These are phyloP conservation scores for Neostethus bicornis DNA, from an alignment of 2,797 vertebrate genomes.

Conservation along the genomic window DNA sequence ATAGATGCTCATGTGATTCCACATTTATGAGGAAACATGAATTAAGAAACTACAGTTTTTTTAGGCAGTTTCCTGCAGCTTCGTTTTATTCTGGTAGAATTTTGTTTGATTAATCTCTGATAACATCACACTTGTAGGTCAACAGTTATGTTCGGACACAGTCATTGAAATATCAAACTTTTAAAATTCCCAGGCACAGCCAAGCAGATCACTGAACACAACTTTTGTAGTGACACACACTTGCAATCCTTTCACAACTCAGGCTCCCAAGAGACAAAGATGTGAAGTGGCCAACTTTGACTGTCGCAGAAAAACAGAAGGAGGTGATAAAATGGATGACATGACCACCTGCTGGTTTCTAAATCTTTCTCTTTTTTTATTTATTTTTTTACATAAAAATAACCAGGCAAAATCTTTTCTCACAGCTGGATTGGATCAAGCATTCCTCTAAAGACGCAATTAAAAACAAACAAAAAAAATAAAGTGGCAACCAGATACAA, in stretches of 20 bases:
- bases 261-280: conserved; percentile 14
- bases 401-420: not conserved
- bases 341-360: conserved; percentile 35
- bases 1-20: no score
- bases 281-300: conserved; percentile 12
- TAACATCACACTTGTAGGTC: no score
- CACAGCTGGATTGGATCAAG: not conserved
- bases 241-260: conserved; percentile 9
- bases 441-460: conserved; percentile 32
- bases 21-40: no score
- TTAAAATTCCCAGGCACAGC: conserved; percentile 24
- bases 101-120: no score
- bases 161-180: no score
- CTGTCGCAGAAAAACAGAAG: conserved; percentile 20
- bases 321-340: conserved; percentile 43
- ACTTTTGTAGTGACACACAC: conserved; percentile 9
- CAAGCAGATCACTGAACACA: conserved; percentile 16
- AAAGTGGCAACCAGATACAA: not conserved
- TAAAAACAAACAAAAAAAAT: conserved; percentile 29
- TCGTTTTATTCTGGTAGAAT: no score
- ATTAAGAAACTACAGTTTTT: no score
- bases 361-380: not conserved
- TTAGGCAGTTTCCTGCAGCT: no score
- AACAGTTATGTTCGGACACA: no score
- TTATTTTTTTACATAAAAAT: conserved; percentile 5